Evolutionary conservation across 2,113 vertebrate species (phyloP).

Genomic region (Pangasianodon gigas): DNA sequence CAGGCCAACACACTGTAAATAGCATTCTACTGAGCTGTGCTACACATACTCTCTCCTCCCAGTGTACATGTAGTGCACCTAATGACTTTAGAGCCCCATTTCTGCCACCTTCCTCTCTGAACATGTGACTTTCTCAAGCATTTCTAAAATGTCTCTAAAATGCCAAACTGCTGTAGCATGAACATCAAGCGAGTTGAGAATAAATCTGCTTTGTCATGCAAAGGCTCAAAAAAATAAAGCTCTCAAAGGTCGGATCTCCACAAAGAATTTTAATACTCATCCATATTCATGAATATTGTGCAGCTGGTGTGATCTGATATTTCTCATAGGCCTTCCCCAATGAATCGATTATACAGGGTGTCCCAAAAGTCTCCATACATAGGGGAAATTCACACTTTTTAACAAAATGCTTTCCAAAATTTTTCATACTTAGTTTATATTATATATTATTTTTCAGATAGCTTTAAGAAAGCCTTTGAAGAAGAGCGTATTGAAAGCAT

Average conservation of each 20-base stretch:
- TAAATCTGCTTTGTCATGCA: conserved; percentile 64
- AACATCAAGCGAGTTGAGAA: conserved; percentile 68
- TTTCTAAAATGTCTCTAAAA: conserved; percentile 36
- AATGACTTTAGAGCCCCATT: conserved; percentile 55
- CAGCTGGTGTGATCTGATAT: conserved; percentile 66
- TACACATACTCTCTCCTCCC: conserved; percentile 44
- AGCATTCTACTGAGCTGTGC: conserved; percentile 11
- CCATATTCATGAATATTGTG: conserved; percentile 70
- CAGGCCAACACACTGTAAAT: conserved; percentile 30
- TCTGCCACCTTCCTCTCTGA: conserved; percentile 43
- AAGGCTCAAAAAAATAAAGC: conserved; percentile 66
- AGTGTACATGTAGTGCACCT: conserved; percentile 50
- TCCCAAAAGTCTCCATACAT: too few species aligned
- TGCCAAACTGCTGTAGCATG: conserved; percentile 62
- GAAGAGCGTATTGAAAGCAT: too few species aligned
- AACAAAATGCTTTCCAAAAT: too few species aligned
- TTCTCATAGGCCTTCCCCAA: conserved; percentile 52
- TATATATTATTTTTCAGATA: too few species aligned
- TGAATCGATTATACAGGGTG: not conserved
- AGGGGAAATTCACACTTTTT: too few species aligned
- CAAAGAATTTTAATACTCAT: conserved; percentile 69
- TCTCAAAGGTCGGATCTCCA: conserved; percentile 65
- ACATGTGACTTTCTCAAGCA: conserved; percentile 62
- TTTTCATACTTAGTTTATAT: too few species aligned
- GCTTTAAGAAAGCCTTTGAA: too few species aligned